phyloP scores from a whole-genome alignment of 2,113 vertebrate species.

The Nematolebias whitei region DNA sequence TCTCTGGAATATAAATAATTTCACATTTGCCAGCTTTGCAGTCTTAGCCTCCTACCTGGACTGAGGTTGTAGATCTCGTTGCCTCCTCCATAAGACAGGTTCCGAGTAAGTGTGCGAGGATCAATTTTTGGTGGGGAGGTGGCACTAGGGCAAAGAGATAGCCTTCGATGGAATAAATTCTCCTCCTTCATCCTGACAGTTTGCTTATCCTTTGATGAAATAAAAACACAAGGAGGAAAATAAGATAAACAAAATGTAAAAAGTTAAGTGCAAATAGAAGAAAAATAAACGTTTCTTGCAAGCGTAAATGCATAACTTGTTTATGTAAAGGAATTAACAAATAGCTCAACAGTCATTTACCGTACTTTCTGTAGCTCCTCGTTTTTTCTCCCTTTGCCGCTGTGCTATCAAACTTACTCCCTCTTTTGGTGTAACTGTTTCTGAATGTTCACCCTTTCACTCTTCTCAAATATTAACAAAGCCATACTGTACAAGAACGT shows the following conservation, averaged over 20 bases:
- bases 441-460: constrained; percentile 13
- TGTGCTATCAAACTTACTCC: constrained; percentile 10
- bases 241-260: background rate
- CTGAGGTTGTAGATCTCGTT: constrained; percentile 85
- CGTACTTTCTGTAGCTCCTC: background rate
- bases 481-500: constrained; percentile 49
- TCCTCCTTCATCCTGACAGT: constrained; percentile 94
- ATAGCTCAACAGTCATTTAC: constrained; percentile 9
- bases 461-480: constrained; percentile 44
- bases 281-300: background rate
- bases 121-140: constrained; percentile 90
- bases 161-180: constrained; percentile 89
- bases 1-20: background rate
- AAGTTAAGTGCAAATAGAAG: background rate
- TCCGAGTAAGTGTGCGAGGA: constrained; percentile 84
- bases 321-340: background rate
- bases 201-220: constrained; percentile 82
- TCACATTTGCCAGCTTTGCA: background rate
- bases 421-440: constrained; percentile 12
- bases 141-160: constrained; percentile 88
- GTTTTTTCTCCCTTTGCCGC: background rate
- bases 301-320: background rate
- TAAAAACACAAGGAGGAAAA: background rate
- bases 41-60: constrained; percentile 81
- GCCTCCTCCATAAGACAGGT: constrained; percentile 88